Conservation (phyloP, 2,888 invertebrate species). For the Polydrusus cervinus region DNA sequence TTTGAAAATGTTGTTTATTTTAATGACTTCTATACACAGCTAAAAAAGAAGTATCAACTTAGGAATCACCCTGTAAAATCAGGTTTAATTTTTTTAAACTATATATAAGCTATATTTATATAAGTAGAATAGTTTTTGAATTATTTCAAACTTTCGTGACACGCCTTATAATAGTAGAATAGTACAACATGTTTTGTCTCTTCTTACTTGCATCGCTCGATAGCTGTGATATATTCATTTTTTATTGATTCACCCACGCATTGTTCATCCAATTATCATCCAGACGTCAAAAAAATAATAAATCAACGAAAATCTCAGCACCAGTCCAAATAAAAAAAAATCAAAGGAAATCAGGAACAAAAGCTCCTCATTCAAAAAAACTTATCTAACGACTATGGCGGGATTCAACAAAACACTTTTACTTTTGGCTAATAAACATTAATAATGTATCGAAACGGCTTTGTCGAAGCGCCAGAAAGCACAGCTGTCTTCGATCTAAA, state of each 20-base stretch:
- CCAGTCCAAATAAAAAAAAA: constrained; percentile 44
- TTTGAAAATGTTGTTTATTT: no score
- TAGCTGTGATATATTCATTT: no score
- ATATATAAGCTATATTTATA: no score
- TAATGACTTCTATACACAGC: no score
- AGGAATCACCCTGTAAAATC: no score
- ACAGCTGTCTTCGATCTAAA: constrained; percentile 49
- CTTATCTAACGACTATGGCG: constrained; percentile 40
- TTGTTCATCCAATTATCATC: constrained; percentile 3
- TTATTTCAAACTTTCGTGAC: no score
- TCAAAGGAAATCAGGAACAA: constrained; percentile 28
- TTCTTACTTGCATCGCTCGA: no score
- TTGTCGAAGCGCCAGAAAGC: constrained; percentile 41
- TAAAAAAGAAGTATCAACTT: no score
- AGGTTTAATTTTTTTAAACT: no score
- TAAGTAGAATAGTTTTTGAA: no score
- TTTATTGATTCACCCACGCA: neutral
- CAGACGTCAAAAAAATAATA: constrained; percentile 30
- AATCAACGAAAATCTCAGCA: constrained; percentile 40
- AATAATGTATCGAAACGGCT: constrained; percentile 49
- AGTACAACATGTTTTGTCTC: no score
- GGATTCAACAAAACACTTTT: constrained; percentile 49
- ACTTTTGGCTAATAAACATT: constrained; percentile 52
- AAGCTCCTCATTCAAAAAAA: constrained; percentile 33
- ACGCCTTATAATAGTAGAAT: no score